Evolutionary conservation across 1,140 invertebrate genomes (phyloP).

Genomic region (Maconellicoccus hirsutus): DNA sequence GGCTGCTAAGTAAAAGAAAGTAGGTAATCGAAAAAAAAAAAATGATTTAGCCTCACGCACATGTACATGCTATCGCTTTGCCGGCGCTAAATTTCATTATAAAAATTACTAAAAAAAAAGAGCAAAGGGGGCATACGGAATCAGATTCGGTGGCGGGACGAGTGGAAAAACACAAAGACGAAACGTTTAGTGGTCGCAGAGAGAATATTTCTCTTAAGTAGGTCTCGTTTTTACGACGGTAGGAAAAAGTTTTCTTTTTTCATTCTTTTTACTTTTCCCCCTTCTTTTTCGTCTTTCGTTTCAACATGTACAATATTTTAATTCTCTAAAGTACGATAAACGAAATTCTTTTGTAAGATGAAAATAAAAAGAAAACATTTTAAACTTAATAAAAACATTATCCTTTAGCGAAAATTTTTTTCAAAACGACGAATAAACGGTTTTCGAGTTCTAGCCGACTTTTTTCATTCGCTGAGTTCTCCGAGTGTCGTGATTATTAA

Average conservation of each 20-base stretch:
- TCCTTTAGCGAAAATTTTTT: slow-evolving; percentile 2
- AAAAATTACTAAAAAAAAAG: too few species aligned
- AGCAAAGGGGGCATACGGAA: too few species aligned
- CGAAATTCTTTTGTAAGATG: slow-evolving; percentile 9
- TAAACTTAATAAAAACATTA: slow-evolving; percentile 10
- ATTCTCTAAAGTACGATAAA: not conserved
- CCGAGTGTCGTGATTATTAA: too few species aligned
- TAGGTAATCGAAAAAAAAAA: too few species aligned
- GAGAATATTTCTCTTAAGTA: slow-evolving; percentile 4
- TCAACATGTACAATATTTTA: not conserved
- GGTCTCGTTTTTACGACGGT: not conserved
- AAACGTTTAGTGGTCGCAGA: slow-evolving; percentile 7
- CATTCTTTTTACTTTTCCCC: not conserved
- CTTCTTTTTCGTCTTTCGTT: too few species aligned
- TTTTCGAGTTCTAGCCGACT: too few species aligned
- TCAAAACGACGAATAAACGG: too few species aligned
- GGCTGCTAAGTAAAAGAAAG: too few species aligned
- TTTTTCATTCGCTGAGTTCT: too few species aligned
- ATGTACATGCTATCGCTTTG: too few species aligned
- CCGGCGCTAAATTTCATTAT: too few species aligned
- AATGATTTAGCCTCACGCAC: too few species aligned
- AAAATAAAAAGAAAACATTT: not conserved
- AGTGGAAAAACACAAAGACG: not conserved
- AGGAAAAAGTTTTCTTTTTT: not conserved
- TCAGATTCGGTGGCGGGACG: not conserved